Base-by-base conservation (phyloP, 2,797 vertebrate genomes). In the Nannoperca australis region DNA sequence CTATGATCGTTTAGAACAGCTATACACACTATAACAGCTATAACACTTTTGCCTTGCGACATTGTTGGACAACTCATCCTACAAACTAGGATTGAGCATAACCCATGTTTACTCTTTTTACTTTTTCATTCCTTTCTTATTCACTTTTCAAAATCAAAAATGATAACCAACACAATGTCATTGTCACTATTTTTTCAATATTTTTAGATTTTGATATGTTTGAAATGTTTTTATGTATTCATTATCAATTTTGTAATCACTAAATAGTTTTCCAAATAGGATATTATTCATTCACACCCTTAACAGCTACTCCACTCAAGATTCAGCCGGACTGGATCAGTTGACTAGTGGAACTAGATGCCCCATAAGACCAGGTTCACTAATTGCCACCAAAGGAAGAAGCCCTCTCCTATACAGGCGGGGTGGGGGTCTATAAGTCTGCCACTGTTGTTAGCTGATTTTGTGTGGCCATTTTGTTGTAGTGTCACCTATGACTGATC, bases 401-500 rank as follows among this genome's bases (percentile, higher is more conserved):
- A 67, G 38, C 45, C 56, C 73, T 55, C 61, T 55, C 68, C 61
- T 44, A 11, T 34, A 45, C 47, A 51, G 56, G 44, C 24, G 22
- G 10, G 22, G 45, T 47, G 45, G 20, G 61, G 20, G 58, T 66
- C 61, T 70, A 32, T 65, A 59, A 73, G 73, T 82, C 84, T 85
- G 59, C 79, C 56, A 64, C 67, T 65, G 79, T 78, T 78, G 40
- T 85, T 70, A 56, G 73, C 82, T 90, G 86, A 89, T 91, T 88
- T 85, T 83, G 64, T 88, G 85, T 66, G 74, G 87, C 61, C 70
- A 70, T 91, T 85, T 84, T 87, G 70, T 81, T 86, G 83, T 56
- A 63, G 81, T 92, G 92, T 93, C 91, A 90, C 86, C 88, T 83
- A 81, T 93, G 92, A 93, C 82, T 93, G 90, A 93, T 93, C 91